Base-by-base conservation (phyloP, 2,797 vertebrate genomes). In the Microchirus variegatus region DNA sequence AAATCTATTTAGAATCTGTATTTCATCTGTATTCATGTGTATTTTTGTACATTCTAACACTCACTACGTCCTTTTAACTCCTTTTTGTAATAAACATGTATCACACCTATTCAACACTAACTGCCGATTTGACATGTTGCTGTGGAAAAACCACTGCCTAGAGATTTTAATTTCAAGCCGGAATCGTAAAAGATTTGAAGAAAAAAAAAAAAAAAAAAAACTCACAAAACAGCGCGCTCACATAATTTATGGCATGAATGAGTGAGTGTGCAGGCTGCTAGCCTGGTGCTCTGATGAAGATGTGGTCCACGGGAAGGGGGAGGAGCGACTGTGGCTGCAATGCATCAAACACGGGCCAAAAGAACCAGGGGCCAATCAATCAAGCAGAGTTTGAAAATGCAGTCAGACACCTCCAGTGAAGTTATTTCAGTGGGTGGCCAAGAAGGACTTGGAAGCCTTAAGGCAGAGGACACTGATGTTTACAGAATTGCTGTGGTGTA, bases 281-380 rank as follows among this genome's bases (percentile, higher is more conserved):
- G 81, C 63, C 78, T 74, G 64, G 75, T 73, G 72, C 71, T 81
- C 67, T 80, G 80, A 85, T 81, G 86, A 81, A 82, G 84, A 84
- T 87, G 87, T 84, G 81, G 82, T 89, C 77, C 63, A 61, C 53
- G 60, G 75, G 75, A 72, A 70, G 63, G 67, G 74, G 84, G 86
- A 70, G 86, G 86, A 81, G 85, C 55, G 2, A 86, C 62, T 41
- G 74, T 58, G 86, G 81, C 85, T 85, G 82, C 84, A 83, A 81
- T 86, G 85, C 83, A 84, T 85, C 84, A 80, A 82, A 82, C 81
- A 40, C 66, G 63, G 76, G 80, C 89, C 80, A 78, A 78, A 81
- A 80, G 82, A 85, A 70, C 53, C 61, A 72, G 66, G 69, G 74
- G 82, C 70, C 87, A 84, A 88, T 91, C 87, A 87, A 90, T 91